These are phyloP conservation scores for Drosophila ogumai DNA, from an alignment of 1,140 invertebrate genomes.

Conservation along the genomic window DNA sequence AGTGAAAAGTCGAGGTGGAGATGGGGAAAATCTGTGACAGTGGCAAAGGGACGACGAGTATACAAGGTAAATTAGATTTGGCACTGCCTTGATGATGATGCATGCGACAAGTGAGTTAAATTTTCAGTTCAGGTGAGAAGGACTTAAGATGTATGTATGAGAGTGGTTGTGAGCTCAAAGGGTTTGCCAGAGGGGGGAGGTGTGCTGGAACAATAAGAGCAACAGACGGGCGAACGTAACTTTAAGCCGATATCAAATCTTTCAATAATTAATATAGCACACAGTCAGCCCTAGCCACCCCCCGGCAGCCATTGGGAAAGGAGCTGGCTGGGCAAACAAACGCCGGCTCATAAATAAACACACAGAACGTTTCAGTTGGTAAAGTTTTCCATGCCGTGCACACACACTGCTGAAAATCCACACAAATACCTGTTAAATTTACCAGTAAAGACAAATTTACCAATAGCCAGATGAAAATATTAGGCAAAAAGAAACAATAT, in stretches of 20 bases:
- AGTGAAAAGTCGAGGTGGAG: slow-evolving; percentile 8
- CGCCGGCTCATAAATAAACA: slow-evolving; percentile 69
- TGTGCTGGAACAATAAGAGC: slow-evolving; percentile 45
- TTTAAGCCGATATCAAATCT: slow-evolving; percentile 81
- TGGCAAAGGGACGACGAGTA: slow-evolving; percentile 10
- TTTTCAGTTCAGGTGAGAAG: slow-evolving; percentile 23
- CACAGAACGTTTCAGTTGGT: slow-evolving; percentile 49
- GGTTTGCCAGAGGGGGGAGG: neutral
- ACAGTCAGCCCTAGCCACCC: slow-evolving; percentile 9
- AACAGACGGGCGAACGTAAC: slow-evolving; percentile 50
- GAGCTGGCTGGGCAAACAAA: slow-evolving; percentile 33
- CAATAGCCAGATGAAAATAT: too few relatives aligned
- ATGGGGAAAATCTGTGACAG: neutral
- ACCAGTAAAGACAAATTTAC: neutral
- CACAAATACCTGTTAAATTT: slow-evolving; percentile 6
- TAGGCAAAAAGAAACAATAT: neutral
- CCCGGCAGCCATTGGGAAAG: slow-evolving; percentile 23
- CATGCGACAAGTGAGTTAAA: slow-evolving; percentile 74
- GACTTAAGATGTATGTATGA: neutral
- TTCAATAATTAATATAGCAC: slow-evolving; percentile 78
- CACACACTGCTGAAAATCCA: slow-evolving; percentile 33
- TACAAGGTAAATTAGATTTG: slow-evolving; percentile 69
- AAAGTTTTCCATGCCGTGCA: slow-evolving; percentile 63
- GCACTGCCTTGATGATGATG: slow-evolving; percentile 65
- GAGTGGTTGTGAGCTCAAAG: too few relatives aligned